Base-by-base conservation (phyloP, 2,113 vertebrate species). In the Carollia perspicillata region DNA sequence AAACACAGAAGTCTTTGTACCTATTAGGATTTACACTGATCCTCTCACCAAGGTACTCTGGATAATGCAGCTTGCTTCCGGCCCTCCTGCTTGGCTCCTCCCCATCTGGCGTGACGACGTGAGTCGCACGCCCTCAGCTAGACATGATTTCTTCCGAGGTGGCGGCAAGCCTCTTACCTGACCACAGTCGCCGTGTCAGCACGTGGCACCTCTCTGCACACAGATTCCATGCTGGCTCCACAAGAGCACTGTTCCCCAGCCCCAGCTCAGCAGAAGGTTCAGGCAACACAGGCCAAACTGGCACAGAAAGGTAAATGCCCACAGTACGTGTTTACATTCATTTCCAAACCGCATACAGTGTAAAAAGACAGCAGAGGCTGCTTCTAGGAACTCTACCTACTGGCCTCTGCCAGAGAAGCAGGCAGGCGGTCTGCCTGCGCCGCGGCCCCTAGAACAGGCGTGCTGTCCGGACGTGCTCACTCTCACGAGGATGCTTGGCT, bases 301-400 rank as follows among this genome's bases (percentile, higher is more conserved):
- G 98, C 98, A 98, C 97, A 97, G 97, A 97, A 98, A 98, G 98
- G 98, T 98, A 98, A 99, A 98, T 98, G 98, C 98, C 98, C 98
- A 96, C 60, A 78, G 97, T 97, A 91, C 97, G 68, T 97, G 51
- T 93, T 96, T 98, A 98, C 98, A 98, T 98, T 98, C 98, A 98
- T 98, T 97, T 98, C 98, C 98, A 98, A 96, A 98, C 98, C 90
- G 93, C 98, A 98, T 97, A 98, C 98, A 98, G 98, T 97, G 2
- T 58, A 63, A 93, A 33, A 96, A 95, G 97, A 90, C 93, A 95
- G 96, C 96, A 78, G 93, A 95, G 88, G 66, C 91, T 35, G 96
- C 97, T 98, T 96, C 98, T 40, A 75, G 77, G 91, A 89, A 55
- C 84, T 83, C 97, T 63, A 97, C 90, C 97, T 97, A 95, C 98